Percentiles rank a stretch among this genome's conserved stretches.
Evolutionary conservation across 2,797 vertebrate species (phyloP).

Genomic region (Lates japonicus): DNA sequence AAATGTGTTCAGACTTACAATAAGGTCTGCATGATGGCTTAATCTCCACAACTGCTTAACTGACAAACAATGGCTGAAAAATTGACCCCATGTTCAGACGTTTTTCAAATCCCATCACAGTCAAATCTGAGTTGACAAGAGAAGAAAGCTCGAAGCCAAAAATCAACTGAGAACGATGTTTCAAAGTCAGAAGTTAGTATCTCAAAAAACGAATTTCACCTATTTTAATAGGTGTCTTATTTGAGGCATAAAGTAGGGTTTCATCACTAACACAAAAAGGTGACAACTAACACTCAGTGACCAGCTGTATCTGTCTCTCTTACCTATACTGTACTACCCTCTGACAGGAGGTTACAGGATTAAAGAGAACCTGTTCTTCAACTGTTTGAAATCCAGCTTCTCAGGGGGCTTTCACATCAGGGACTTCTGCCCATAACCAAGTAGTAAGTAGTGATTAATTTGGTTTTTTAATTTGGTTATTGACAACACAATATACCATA

Average conservation of each 20-base stretch:
- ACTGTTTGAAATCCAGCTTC: no score
- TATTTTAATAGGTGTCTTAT: background rate
- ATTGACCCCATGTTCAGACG: background rate
- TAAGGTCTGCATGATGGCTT: constrained; percentile 1
- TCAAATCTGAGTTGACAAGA: background rate
- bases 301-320: background rate
- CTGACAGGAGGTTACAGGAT: background rate
- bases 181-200: background rate
- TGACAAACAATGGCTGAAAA: constrained; percentile 20
- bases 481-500: no score
- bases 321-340: background rate
- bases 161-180: background rate
- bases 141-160: background rate
- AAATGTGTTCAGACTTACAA: constrained; percentile 10
- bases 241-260: background rate
- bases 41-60: background rate
- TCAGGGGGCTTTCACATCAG: no score
- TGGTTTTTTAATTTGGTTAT: no score
- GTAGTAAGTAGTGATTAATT: no score
- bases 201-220: background rate
- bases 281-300: no score
- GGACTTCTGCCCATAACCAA: no score
- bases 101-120: background rate
- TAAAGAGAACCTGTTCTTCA: no score
- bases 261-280: background rate